Conservation (phyloP, 2,797 vertebrate genomes). For the Tangara arthus region DNA sequence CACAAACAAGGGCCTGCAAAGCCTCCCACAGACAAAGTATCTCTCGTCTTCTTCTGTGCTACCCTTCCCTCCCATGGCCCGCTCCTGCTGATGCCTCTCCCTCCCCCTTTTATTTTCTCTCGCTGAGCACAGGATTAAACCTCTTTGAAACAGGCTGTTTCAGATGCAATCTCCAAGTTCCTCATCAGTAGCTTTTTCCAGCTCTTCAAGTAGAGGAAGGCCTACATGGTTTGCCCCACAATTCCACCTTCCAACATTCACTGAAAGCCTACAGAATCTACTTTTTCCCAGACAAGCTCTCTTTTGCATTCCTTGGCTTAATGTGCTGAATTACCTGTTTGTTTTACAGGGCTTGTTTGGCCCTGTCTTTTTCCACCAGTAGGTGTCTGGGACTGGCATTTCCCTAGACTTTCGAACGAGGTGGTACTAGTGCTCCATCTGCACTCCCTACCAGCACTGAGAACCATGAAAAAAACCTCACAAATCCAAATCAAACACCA, state of each 20-base stretch:
- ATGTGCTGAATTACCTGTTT: constrained; percentile 55
- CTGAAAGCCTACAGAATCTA: constrained; percentile 51
- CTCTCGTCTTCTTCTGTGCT: constrained; percentile 14
- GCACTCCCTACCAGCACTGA: background rate
- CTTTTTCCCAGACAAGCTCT: constrained; percentile 28
- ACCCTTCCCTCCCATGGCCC: background rate
- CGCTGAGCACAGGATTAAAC: constrained; percentile 65
- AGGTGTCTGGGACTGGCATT: constrained; percentile 13
- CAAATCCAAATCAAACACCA: rapidly evolving
- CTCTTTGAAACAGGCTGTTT: constrained; percentile 78
- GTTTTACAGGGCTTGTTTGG: constrained; percentile 51
- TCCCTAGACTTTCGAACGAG: background rate
- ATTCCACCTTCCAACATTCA: constrained; percentile 27
- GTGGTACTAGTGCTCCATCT: background rate
- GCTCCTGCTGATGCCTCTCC: background rate
- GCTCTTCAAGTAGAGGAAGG: constrained; percentile 57
- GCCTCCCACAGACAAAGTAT: background rate
- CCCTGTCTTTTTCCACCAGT: constrained; percentile 43
- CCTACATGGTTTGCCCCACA: background rate
- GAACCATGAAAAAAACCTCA: background rate
- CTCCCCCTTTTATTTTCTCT: background rate
- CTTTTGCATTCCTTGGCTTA: constrained; percentile 33
- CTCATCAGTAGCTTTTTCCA: constrained; percentile 70
- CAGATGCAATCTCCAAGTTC: constrained; percentile 76
- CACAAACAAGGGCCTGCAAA: background rate